phyloP scores from a whole-genome alignment of 1,140 invertebrate species.

The Heliconius hermathena region DNA sequence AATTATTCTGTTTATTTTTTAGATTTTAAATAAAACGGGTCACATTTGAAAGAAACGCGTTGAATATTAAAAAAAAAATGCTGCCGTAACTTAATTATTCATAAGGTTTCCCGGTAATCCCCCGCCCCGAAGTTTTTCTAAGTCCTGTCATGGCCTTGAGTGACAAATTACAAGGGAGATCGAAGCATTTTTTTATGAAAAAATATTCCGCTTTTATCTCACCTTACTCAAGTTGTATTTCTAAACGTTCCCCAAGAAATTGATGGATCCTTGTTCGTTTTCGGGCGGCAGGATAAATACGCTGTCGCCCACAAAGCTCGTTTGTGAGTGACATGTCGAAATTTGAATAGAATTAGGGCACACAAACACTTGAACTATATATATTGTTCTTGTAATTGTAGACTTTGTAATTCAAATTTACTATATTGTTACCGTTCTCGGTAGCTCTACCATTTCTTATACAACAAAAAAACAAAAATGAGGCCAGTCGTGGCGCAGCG shows the following conservation, averaged over 20 bases:
- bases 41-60: constrained; percentile 36
- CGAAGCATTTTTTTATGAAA: constrained; percentile 57
- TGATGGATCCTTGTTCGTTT: constrained; percentile 43
- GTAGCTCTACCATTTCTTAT: neutral
- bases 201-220: constrained; percentile 48
- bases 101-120: constrained; percentile 69
- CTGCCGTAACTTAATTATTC: constrained; percentile 68
- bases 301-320: constrained; percentile 36
- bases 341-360: constrained; percentile 34
- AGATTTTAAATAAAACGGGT: constrained; percentile 50
- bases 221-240: constrained; percentile 45
- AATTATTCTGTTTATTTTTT: constrained; percentile 17
- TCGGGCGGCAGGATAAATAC: constrained; percentile 42
- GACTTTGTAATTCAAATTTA: neutral
- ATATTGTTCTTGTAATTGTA: constrained; percentile 3
- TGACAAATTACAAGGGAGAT: constrained; percentile 70
- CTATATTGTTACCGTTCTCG: neutral
- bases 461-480: neutral
- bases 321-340: constrained; percentile 31
- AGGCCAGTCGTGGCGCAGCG: too few species aligned
- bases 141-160: constrained; percentile 62
- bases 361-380: constrained; percentile 36
- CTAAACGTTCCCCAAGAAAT: constrained; percentile 40
- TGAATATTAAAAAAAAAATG: constrained; percentile 57
- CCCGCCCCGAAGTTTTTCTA: constrained; percentile 52